Conservation (phyloP, 2,888 invertebrate species). For the Penaeus monodon region DNA sequence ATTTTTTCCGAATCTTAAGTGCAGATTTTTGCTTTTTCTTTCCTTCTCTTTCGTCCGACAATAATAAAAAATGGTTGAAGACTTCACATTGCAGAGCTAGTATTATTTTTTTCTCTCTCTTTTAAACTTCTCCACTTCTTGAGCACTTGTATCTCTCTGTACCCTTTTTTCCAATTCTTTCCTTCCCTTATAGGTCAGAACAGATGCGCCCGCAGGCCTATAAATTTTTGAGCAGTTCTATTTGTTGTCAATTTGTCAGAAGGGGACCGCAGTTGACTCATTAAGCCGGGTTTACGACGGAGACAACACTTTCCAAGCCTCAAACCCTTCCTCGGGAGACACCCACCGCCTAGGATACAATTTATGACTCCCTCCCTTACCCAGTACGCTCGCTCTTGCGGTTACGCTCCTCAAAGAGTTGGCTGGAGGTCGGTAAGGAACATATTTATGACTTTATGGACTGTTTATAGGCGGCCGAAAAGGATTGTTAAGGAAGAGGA, state of each 20-base stretch:
- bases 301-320: constrained; percentile 38
- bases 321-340: constrained; percentile 37
- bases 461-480: constrained; percentile 49
- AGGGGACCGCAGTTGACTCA: constrained; percentile 48
- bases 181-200: no score
- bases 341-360: constrained; percentile 47
- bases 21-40: no score
- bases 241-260: constrained; percentile 61
- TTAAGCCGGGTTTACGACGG: constrained; percentile 49
- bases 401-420: constrained; percentile 53
- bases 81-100: no score
- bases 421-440: constrained; percentile 51
- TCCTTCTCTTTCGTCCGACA: no score
- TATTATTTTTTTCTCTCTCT: no score
- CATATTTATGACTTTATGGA: constrained; percentile 58
- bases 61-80: no score
- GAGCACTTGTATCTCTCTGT: no score
- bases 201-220: not conserved
- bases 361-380: constrained; percentile 56
- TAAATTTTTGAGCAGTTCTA: constrained; percentile 47
- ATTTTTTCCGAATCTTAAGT: no score
- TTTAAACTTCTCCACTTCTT: no score
- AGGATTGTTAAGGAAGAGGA: constrained; percentile 50
- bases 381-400: constrained; percentile 54
- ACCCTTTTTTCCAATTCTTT: no score